These are phyloP conservation scores for Temnothorax longispinosus DNA, from an alignment of 1,140 invertebrate genomes.

Conservation along the genomic window DNA sequence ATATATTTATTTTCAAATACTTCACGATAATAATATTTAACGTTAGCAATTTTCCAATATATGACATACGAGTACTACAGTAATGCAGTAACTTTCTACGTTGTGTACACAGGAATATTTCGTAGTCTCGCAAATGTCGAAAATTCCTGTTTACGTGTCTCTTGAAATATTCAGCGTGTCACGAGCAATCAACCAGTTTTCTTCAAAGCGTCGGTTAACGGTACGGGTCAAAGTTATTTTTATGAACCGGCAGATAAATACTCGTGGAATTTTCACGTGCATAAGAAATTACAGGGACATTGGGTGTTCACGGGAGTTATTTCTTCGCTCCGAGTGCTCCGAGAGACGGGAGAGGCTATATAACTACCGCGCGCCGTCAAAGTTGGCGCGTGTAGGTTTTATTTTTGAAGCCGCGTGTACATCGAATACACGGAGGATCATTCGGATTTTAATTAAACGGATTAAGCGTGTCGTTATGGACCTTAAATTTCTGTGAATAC, in stretches of 20 bases:
- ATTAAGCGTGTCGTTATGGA: slow-evolving; percentile 78
- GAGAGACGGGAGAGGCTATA: neutral
- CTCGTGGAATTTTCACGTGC: slow-evolving; percentile 25
- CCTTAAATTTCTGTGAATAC: slow-evolving; percentile 79
- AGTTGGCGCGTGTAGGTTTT: slow-evolving; percentile 64
- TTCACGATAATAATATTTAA: slow-evolving; percentile 5
- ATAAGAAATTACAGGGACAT: slow-evolving; percentile 16
- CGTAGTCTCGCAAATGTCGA: neutral
- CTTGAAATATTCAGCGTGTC: slow-evolving; percentile 18
- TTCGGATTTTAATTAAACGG: slow-evolving; percentile 81
- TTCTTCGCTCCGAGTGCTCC: neutral
- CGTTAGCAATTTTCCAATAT: neutral
- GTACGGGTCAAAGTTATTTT: slow-evolving; percentile 41
- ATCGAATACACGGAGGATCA: slow-evolving; percentile 30
- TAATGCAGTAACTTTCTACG: neutral
- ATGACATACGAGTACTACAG: neutral
- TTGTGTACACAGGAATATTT: slow-evolving; percentile 7
- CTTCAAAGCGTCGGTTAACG: slow-evolving; percentile 32
- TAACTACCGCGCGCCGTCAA: neutral
- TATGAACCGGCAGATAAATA: slow-evolving; percentile 12
- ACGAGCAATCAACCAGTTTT: slow-evolving; percentile 18
- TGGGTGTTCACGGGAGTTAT: slow-evolving; percentile 11
- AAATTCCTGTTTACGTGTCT: slow-evolving; percentile 11
- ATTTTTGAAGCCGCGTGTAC: slow-evolving; percentile 55
- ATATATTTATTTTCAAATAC: neutral